These are phyloP conservation scores for Cosmopolites sordidus DNA, from an alignment of 2,888 invertebrate species.

Conservation along the genomic window DNA sequence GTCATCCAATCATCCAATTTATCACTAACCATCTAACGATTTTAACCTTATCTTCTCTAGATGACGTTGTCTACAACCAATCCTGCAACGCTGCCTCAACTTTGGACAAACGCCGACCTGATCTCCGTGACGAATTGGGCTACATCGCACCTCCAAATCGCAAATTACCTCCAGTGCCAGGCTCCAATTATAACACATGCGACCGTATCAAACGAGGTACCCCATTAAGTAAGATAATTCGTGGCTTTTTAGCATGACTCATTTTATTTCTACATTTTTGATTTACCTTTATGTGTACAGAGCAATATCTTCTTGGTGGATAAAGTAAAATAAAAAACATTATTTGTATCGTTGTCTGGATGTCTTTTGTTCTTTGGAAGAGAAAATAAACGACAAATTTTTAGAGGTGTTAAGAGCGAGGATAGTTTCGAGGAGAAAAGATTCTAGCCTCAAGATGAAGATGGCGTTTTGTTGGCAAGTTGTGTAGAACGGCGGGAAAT, in stretches of 20 bases:
- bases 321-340: too few relatives aligned
- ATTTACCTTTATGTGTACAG: conserved; percentile 2
- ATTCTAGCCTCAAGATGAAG: too few relatives aligned
- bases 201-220: conserved; percentile 92
- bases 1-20: not conserved
- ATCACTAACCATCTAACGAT: not conserved
- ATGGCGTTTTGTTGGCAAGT: too few relatives aligned
- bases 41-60: conserved; percentile 41
- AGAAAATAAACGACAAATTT: too few relatives aligned
- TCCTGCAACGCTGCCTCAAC: conserved; percentile 62
- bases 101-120: conserved; percentile 77
- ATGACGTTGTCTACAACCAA: conserved; percentile 89
- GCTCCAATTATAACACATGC: conserved; percentile 90
- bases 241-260: conserved; percentile 32
- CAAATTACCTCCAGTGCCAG: conserved; percentile 87
- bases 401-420: too few relatives aligned
- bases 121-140: conserved; percentile 81
- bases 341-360: too few relatives aligned
- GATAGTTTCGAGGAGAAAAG: too few relatives aligned
- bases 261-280: conserved; percentile 27
- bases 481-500: too few relatives aligned
- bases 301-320: not conserved
- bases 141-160: conserved; percentile 92
- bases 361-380: too few relatives aligned
- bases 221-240: conserved; percentile 72